Base-by-base conservation (phyloP, 2,113 vertebrate genomes). In the Edolisoma coerulescens region DNA sequence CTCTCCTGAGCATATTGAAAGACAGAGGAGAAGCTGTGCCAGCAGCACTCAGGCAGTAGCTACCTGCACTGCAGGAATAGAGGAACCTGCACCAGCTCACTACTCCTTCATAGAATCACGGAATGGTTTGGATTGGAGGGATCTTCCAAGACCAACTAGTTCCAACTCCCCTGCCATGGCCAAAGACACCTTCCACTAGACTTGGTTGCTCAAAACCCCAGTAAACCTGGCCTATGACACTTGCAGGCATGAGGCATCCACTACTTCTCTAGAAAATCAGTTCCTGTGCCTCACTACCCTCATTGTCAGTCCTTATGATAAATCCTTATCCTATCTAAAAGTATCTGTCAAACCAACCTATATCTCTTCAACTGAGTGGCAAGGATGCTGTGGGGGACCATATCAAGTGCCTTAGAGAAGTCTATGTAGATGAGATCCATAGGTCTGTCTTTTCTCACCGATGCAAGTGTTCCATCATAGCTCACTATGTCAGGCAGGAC, bases 261-360 rank as follows among this genome's bases (percentile, higher is more conserved):
- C 32, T 56, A 1, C 15, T 37, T 49, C 19, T 42, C 39, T 35
- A 21, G 49, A 44, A 11, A 57, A 63, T 18, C 24, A 28, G 1
- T 26, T n/a, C 44, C 44, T 45, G 3, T 49, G 39, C 22, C 35
- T 85, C n/a, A 56, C 18, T 33, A 54, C 4, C 2, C 4, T 28
- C 20, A 21, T 1, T 0, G 0, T 17, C 41, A 65, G 13, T 18
- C 21, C 10, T 64, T 26, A 32, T 8, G 1, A 42, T 23, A 60
- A 22, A 22, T 65, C 14, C 3, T 59, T 39, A 42, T 23, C 44
- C 13, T 20, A 23, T 53, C 17, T 22, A 42, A 59, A 28, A 60
- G 14, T 42, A 9, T 42, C 24, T n/a, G 24, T 30, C 21, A 87
- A 71, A 60, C 13, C 20, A 60, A n/a, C 1, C 9, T 22, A 18